Evolutionary conservation across 2,888 invertebrate species (phyloP).

Genomic region (Colletes collaris): DNA sequence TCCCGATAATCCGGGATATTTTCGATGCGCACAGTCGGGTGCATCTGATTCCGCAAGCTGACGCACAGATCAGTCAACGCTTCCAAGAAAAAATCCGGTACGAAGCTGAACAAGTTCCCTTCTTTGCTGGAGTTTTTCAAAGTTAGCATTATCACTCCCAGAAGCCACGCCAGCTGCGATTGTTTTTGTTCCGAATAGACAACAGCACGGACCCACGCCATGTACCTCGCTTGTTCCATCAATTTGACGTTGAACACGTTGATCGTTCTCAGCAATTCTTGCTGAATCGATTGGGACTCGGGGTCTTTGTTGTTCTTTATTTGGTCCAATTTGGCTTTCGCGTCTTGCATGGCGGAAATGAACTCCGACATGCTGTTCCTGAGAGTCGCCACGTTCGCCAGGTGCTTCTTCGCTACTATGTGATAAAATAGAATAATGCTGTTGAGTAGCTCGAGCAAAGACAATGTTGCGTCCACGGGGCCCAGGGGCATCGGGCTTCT

Average conservation of each 20-base stretch:
- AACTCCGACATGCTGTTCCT: conserved; percentile 88
- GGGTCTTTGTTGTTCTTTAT: conserved; percentile 75
- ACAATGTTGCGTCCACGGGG: conserved; percentile 82
- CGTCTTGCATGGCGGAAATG: conserved; percentile 86
- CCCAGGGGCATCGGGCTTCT: conserved; percentile 82
- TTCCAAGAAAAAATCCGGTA: conserved; percentile 90
- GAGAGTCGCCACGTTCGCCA: conserved; percentile 85
- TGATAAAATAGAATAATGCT: conserved; percentile 88
- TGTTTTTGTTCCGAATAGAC: conserved; percentile 88
- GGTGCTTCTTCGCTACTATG: conserved; percentile 87
- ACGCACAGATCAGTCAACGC: conserved; percentile 87
- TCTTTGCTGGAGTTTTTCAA: conserved; percentile 86
- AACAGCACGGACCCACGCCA: conserved; percentile 89
- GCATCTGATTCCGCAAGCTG: conserved; percentile 87
- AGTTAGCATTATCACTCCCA: conserved; percentile 86
- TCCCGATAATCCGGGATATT: conserved; percentile 85
- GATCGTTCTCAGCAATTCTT: conserved; percentile 85
- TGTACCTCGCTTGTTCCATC: conserved; percentile 86
- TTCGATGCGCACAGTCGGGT: conserved; percentile 86
- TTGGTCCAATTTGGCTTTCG: conserved; percentile 83
- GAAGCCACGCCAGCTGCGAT: conserved; percentile 86
- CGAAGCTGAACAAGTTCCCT: conserved; percentile 88
- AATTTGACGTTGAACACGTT: conserved; percentile 86
- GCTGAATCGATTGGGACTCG: conserved; percentile 81
- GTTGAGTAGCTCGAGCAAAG: conserved; percentile 87